A percentile compares a stretch with the other conserved stretches of the same genome.
phyloP scores from a whole-genome alignment of 2,888 invertebrate species.

The Andrena bicolor region DNA sequence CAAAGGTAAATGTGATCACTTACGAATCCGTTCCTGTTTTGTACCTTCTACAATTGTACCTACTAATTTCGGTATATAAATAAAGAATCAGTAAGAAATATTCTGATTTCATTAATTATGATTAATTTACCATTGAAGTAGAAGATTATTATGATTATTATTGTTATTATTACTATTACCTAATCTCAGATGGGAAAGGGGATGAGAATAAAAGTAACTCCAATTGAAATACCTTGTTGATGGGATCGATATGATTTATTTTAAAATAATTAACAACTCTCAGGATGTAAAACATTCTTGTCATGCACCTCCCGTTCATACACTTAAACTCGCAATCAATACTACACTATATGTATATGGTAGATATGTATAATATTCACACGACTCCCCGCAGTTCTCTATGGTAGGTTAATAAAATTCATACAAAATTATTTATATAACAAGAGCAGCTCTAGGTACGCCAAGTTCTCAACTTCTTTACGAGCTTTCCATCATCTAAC shows the following conservation, averaged over 20 bases:
- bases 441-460: conserved; percentile 78
- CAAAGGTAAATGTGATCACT: conserved; percentile 55
- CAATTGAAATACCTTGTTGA: conserved; percentile 3
- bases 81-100: conserved; percentile 27
- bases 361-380: conserved; percentile 84
- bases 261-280: conserved; percentile 82
- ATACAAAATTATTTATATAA: conserved; percentile 82
- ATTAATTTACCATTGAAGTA: too few species aligned
- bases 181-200: background rate
- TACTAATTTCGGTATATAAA: conserved; percentile 53
- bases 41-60: conserved; percentile 60
- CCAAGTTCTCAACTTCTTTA: conserved; percentile 74
- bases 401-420: conserved; percentile 78
- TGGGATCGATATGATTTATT: conserved; percentile 74
- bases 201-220: background rate
- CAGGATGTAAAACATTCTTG: conserved; percentile 67
- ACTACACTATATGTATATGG: conserved; percentile 68
- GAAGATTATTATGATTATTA: too few species aligned
- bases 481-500: conserved; percentile 51
- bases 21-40: conserved; percentile 62
- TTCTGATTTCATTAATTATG: background rate
- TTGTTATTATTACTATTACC: too few species aligned
- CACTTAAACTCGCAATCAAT: conserved; percentile 58
- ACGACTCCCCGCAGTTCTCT: conserved; percentile 66
- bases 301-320: conserved; percentile 41